Base-by-base conservation (phyloP, 2,888 invertebrate genomes). In the Ophonus ardosiacus region DNA sequence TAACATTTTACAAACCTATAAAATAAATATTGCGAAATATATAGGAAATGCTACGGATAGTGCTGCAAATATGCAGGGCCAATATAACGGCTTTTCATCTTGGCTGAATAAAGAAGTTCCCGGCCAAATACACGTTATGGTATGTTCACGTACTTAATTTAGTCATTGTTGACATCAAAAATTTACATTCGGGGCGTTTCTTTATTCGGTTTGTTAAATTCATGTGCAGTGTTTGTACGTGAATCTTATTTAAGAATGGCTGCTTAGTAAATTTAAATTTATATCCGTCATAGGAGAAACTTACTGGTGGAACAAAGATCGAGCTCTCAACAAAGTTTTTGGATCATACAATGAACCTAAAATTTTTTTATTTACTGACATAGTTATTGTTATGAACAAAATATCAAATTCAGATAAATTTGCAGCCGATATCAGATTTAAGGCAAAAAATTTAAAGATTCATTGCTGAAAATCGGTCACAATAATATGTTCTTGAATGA, bases 11-110 rank as follows among this genome's bases (percentile, higher is more conserved):
- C n/a, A n/a, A n/a, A n/a, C n/a, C n/a, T n/a, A n/a, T n/a, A n/a
- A n/a, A n/a, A n/a, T n/a, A n/a, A n/a, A 83, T 61, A 40, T 82
- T 8, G 3, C 10, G 38, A 76, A 61, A 8, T 85, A 79, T 40
- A 83, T 85, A 18, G 85, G 82, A 43, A 85, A 76, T 76, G 40
- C 85, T 38, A 86, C 84, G 10, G 84, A 86, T 71, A 84, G 80
- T 15, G 80, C 79, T 43, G 80, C 80, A 13, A 86, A 86, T 71
- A 86, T 86, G 84, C 78, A 78, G 63, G 84, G 80, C 13, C 80
- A 84, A 57, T 85, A 85, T 24, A 84, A 84, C 59, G 85, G 85
- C 7, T 85, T 85, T 78, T 15, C 74, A 3, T 57, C 81, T 6
- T 83, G 81, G 40, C 71, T 83, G 7, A 51, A 7, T 8, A 43